These are phyloP conservation scores for Pontoporia blainvillei DNA, from an alignment of 2,113 vertebrate species.

Conservation along the genomic window DNA sequence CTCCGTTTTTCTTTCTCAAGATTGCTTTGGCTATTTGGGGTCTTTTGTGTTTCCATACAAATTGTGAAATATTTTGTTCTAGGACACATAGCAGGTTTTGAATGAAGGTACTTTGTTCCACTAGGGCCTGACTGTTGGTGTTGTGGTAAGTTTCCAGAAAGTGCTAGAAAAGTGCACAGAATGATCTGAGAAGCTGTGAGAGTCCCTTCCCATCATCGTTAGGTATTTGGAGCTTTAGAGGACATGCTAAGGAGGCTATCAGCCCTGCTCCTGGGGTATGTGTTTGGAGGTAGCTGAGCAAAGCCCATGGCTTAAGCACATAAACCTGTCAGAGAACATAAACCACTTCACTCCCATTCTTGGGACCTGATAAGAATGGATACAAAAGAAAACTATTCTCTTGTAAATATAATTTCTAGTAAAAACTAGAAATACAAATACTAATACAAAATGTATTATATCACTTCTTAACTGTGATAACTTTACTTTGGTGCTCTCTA, in stretches of 20 bases:
- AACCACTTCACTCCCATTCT: background rate
- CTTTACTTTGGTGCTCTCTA: background rate
- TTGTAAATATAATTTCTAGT: background rate
- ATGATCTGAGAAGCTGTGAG: background rate
- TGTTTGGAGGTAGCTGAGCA: background rate
- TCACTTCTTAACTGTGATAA: background rate
- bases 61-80: too few relatives aligned
- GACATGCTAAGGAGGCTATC: background rate
- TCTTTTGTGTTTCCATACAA: too few relatives aligned
- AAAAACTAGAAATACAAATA: background rate
- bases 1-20: too few relatives aligned
- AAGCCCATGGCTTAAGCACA: background rate
- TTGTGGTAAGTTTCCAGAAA: background rate
- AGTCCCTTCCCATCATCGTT: background rate
- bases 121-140: background rate
- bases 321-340: background rate
- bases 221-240: background rate
- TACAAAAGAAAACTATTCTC: background rate
- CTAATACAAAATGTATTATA: background rate
- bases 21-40: too few relatives aligned
- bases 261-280: background rate
- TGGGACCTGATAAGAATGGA: background rate
- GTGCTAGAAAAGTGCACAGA: background rate
- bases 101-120: background rate
- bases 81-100: background rate